Conservation (phyloP, 2,113 vertebrate genomes). For the Bubalus kerabau region DNA sequence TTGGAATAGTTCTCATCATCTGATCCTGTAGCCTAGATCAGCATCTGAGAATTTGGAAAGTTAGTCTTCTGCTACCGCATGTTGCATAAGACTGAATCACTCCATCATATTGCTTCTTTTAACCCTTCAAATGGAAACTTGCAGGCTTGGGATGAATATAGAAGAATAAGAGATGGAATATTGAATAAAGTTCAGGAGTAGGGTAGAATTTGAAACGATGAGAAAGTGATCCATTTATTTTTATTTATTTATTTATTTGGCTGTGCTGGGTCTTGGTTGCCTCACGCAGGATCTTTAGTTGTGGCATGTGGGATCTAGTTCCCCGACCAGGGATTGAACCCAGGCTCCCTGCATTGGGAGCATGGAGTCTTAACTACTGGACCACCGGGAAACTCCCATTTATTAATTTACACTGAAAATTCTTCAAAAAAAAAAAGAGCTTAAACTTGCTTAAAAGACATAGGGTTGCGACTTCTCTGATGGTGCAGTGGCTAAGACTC, state of each 20-base stretch:
- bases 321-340: not conserved
- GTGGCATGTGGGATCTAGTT: not conserved
- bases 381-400: not conserved
- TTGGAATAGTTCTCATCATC: not conserved
- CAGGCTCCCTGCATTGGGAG: accelerated
- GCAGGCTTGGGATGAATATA: not conserved
- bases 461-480: not conserved
- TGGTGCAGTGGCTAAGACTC: not conserved
- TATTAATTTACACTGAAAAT: not conserved
- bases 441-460: not conserved
- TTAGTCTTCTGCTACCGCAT: not conserved
- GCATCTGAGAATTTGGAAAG: not conserved
- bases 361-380: not conserved
- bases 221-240: not conserved
- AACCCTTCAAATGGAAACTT: not conserved
- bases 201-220: not conserved
- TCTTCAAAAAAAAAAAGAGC: not conserved
- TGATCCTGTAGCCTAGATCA: not conserved
- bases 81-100: not conserved
- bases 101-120: not conserved
- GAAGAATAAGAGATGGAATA: not conserved
- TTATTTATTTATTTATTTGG: not conserved
- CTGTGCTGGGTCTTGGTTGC: not conserved
- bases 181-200: not conserved
- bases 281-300: not conserved